phyloP scores from a whole-genome alignment of 2,113 vertebrate species.

The Toxostoma redivivum region DNA sequence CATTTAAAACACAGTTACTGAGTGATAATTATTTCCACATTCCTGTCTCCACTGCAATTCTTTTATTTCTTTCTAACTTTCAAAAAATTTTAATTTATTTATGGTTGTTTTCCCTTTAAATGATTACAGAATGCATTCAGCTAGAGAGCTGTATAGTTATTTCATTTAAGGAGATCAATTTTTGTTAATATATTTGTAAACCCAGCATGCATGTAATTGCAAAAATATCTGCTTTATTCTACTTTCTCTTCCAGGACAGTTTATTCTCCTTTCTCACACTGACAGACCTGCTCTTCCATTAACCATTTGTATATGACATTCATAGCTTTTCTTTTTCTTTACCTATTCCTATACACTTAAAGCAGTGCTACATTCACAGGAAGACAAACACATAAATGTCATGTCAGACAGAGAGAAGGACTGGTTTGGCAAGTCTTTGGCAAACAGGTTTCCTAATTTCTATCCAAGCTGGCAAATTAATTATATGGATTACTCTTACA shows the following conservation, averaged over 20 bases:
- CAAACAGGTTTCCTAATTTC: conserved; percentile 34
- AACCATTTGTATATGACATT: neutral
- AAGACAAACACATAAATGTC: neutral
- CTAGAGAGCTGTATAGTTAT: neutral
- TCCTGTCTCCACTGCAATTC: neutral
- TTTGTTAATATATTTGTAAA: neutral
- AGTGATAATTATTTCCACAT: neutral
- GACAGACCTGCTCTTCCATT: neutral
- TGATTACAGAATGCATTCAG: neutral
- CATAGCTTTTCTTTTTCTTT: neutral
- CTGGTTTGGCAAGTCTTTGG: conserved; percentile 29
- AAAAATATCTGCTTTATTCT: neutral
- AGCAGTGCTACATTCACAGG: neutral
- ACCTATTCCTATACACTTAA: neutral
- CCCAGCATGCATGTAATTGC: neutral
- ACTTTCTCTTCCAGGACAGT: neutral
- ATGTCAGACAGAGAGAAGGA: neutral
- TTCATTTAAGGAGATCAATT: neutral
- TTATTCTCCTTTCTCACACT: neutral
- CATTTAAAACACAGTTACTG: neutral
- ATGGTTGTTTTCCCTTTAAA: neutral
- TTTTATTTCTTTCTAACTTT: neutral
- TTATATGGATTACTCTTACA: neutral
- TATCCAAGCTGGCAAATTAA: neutral
- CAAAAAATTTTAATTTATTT: neutral